Evolutionary conservation across 2,797 vertebrate species (phyloP).

Genomic region (Galagoides demidoff): DNA sequence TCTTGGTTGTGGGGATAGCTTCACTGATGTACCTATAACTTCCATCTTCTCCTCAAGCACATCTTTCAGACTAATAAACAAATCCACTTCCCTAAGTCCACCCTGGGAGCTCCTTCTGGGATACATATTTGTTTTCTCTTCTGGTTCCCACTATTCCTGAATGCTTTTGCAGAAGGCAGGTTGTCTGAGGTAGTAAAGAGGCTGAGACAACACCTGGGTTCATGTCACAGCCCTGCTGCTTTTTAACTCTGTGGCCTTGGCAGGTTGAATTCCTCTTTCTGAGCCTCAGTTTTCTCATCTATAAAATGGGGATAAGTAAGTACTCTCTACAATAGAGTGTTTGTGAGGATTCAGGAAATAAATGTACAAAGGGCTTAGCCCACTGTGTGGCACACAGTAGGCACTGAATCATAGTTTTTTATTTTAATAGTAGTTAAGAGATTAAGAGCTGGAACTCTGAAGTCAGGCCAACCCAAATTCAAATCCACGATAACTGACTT

Average conservation of each 20-base stretch:
- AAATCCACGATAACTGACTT: not conserved
- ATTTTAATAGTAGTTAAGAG: not conserved
- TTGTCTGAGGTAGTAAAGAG: not conserved
- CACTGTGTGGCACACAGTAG: not conserved
- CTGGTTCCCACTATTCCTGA: not conserved
- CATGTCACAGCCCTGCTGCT: not conserved
- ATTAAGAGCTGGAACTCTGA: not conserved
- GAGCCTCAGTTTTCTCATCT: conserved; percentile 24
- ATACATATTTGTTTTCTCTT: not conserved
- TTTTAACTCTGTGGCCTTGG: not conserved
- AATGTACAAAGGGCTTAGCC: not conserved
- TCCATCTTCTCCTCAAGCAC: not conserved
- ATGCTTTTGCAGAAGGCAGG: not conserved
- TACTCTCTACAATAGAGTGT: not conserved
- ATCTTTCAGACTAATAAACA: not conserved
- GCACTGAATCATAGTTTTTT: not conserved
- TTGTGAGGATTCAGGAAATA: not conserved
- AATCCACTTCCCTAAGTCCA: not conserved
- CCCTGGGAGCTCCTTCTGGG: not conserved
- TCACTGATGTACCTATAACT: not conserved
- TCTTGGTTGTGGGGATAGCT: not conserved
- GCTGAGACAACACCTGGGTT: not conserved
- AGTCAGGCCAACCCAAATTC: not conserved
- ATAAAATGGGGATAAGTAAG: not conserved
- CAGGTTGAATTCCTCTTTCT: not conserved